phyloP scores from a whole-genome alignment of 2,797 vertebrate species.

The Acrossocheilus fasciatus region DNA sequence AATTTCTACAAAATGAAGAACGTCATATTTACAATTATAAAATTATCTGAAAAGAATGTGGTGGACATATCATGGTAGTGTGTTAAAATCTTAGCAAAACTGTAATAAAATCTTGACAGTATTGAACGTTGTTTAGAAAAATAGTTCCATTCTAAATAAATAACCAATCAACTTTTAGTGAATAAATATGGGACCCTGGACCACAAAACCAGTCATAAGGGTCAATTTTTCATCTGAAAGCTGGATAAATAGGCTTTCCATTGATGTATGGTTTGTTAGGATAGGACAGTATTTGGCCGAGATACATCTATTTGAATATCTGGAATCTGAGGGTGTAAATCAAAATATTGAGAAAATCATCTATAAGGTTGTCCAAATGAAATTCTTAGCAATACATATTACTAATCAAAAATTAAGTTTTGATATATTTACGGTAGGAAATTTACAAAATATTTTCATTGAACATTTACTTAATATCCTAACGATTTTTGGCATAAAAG shows the following conservation, averaged over 20 bases:
- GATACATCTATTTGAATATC: no score
- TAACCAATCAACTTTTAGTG: not conserved
- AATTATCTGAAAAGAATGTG: not conserved
- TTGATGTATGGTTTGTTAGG: not conserved
- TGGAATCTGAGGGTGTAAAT: no score
- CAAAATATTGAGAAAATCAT: not conserved
- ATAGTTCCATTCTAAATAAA: not conserved
- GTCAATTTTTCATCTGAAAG: not conserved
- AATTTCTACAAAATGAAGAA: not conserved
- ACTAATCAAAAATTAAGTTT: not conserved
- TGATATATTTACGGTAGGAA: not conserved
- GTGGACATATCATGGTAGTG: not conserved
- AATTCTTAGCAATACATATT: not conserved
- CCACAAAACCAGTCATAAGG: not conserved
- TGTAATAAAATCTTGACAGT: not conserved
- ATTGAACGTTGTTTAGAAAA: not conserved
- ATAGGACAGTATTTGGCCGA: no score
- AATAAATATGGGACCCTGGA: not conserved
- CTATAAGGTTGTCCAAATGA: not conserved
- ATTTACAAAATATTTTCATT: not conserved
- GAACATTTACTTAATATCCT: not conserved
- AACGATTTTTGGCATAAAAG: no score
- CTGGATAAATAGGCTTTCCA: not conserved
- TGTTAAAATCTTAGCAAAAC: not conserved
- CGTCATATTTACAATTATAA: not conserved